Evolutionary conservation across 2,888 invertebrate genomes (phyloP).

Genomic region (Pimpla rufipes): DNA sequence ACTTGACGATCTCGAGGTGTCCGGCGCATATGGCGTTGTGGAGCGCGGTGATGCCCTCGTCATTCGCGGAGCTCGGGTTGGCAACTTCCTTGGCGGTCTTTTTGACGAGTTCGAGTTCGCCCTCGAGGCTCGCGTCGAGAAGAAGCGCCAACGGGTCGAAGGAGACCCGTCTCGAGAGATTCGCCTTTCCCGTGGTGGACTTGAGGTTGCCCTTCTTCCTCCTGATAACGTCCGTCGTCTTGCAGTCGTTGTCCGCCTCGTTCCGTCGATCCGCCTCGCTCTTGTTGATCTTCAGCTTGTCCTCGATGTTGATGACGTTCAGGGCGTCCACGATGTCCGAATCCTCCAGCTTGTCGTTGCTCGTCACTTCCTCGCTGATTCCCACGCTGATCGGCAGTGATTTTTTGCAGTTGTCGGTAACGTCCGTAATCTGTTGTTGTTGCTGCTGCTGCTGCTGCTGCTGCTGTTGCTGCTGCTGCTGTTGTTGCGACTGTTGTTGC

Average conservation of each 20-base stretch:
- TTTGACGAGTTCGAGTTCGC: constrained; percentile 98
- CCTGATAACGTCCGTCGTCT: constrained; percentile 88
- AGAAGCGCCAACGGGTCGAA: constrained; percentile 98
- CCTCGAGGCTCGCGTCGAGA: constrained; percentile 98
- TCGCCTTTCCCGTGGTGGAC: constrained; percentile 89
- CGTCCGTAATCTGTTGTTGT: constrained; percentile 74
- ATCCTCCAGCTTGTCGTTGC: constrained; percentile 81
- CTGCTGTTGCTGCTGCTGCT: constrained; percentile 37
- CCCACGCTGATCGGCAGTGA: constrained; percentile 49
- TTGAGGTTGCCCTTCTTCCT: constrained; percentile 94
- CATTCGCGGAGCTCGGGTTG: constrained; percentile 98
- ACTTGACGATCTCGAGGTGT: constrained; percentile 98
- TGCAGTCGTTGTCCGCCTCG: constrained; percentile 73
- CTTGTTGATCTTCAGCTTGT: constrained; percentile 79
- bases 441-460: constrained; percentile 74
- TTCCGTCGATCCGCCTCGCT: constrained; percentile 74
- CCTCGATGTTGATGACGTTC: constrained; percentile 84
- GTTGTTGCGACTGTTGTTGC: constrained; percentile 75
- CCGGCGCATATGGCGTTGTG: constrained; percentile 99
- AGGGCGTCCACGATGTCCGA: constrained; percentile 84
- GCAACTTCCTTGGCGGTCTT: constrained; percentile 97
- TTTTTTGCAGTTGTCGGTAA: constrained; percentile 75
- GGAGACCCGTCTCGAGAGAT: constrained; percentile 94
- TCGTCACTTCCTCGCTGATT: constrained; percentile 63
- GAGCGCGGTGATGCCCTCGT: constrained; percentile 99